Evolutionary conservation across 1,140 invertebrate species (phyloP), one percentile per base, ranked within the genome.

Genomic region (Caligus rogercresseyi): DNA sequence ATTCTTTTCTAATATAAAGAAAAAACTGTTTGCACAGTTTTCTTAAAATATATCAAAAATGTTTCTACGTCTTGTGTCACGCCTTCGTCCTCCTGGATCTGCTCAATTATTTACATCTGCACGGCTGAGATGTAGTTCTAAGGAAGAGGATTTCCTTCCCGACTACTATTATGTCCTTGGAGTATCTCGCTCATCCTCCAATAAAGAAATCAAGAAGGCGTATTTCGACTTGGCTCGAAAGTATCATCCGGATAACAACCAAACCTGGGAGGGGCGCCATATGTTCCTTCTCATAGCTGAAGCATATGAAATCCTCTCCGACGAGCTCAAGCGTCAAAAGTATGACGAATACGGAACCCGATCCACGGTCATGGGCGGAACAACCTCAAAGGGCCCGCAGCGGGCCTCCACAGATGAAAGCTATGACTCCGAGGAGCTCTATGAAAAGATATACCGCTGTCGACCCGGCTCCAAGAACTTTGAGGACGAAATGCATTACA

Each of bases 81-180:
- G n/a, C n/a, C n/a, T n/a, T n/a, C n/a, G n/a, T n/a, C n/a, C n/a
- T n/a, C n/a, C n/a, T n/a, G n/a, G n/a, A n/a, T n/a, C n/a, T n/a
- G n/a, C n/a, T n/a, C n/a, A n/a, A n/a, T n/a, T n/a, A n/a, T n/a
- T n/a, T n/a, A n/a, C n/a, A n/a, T n/a, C n/a, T n/a, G n/a, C n/a
- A n/a, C n/a, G n/a, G n/a, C n/a, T n/a, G n/a, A n/a, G n/a, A n/a
- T n/a, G n/a, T n/a, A n/a, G n/a, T n/a, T n/a, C n/a, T n/a, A 43
- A 43, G 31, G 31, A 43, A n/a, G 31, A 43, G 31, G 7, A 43
- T n/a, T 43, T 43, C 31, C 31, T 43, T 11, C 31, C 31, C n/a
- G 31, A 77, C 67, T 78, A 75, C 66, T 78, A 78, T 66, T 69
- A 76, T 51, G 69, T 77, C 11, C 69, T 78, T 1, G 75, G 76